phyloP scores from a whole-genome alignment of 2,113 vertebrate species.

The Abramis brama region DNA sequence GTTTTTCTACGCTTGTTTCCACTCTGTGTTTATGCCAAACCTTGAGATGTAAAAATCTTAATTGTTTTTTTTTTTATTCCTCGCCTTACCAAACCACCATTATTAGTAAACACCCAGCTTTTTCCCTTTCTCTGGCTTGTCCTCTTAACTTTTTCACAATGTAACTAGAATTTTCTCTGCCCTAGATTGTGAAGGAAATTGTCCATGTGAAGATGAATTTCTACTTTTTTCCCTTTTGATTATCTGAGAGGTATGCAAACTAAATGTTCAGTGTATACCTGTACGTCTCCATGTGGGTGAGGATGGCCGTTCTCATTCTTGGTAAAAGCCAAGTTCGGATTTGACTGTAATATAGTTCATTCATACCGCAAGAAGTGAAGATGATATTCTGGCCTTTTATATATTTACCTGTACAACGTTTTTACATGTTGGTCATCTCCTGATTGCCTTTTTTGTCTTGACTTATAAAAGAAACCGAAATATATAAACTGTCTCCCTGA shows the following conservation, averaged over 20 bases:
- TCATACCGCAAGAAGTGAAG: constrained; percentile 72
- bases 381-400: constrained; percentile 78
- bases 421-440: constrained; percentile 81
- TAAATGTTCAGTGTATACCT: constrained; percentile 61
- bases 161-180: constrained; percentile 65
- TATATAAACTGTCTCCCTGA: constrained; percentile 74
- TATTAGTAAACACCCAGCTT: not conserved
- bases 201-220: constrained; percentile 72
- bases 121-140: constrained; percentile 23
- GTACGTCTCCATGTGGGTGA: constrained; percentile 60
- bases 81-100: not conserved
- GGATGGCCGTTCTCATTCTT: constrained; percentile 52
- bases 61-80: constrained; percentile 29
- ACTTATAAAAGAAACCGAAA: constrained; percentile 76
- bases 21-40: constrained; percentile 74
- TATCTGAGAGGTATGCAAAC: constrained; percentile 64
- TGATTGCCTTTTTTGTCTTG: constrained; percentile 80
- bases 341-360: constrained; percentile 78
- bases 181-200: constrained; percentile 64
- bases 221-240: constrained; percentile 65
- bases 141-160: constrained; percentile 25
- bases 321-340: constrained; percentile 66
- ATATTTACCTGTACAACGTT: constrained; percentile 80
- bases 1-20: constrained; percentile 63
- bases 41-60: constrained; percentile 57